Base-by-base conservation (phyloP, 2,113 vertebrate genomes). In the Rhodinocichla rosea region DNA sequence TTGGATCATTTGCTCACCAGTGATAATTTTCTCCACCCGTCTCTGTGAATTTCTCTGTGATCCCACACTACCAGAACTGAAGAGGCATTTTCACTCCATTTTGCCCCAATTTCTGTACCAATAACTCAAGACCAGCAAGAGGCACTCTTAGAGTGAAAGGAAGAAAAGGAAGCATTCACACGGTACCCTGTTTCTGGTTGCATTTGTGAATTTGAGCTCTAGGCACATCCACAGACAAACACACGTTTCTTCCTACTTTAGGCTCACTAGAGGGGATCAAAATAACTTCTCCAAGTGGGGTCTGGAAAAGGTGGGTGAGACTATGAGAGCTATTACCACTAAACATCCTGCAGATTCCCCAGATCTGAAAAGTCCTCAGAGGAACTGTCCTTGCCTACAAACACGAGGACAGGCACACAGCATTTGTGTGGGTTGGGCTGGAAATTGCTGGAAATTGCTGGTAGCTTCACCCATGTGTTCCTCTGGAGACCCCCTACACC, bases 51-150 rank as follows among this genome's bases (percentile, higher is more conserved):
- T 40, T 68, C n/a, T 44, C 74, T n/a, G 8, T 56, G 42, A 18
- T 84, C 42, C 13, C 7, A 3, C 9, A 35, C 22, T 35, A 20
- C 14, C 40, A 37, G 63, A 39, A 49, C 10, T 33, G 8, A 47
- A 76, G 57, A 42, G 4, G 4, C 13, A 26, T 80, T 80, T 87
- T 53, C 68, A 63, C 7, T 16, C 23, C 3, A 39, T 83, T 80
- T 53, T 62, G 4, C 28, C 33, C 37, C 6, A 4, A 0, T 62
- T 79, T 71, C n/a, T 2, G 0, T 47, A 17, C 22, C 32, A 83
- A 39, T 8, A 19, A 37, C 27, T 75, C 52, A n/a, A 57, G 67
- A 40, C 42, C 30, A 79, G 44, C 1, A 1, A 77, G 24, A 12
- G 35, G 12, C 21, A 40, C 14, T 74, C 37, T 47, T 49, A 52